Evolutionary conservation across 2,888 invertebrate genomes (phyloP), one percentile per base, ranked within the genome.

Genomic region (Scaptomyza polygonia): DNA sequence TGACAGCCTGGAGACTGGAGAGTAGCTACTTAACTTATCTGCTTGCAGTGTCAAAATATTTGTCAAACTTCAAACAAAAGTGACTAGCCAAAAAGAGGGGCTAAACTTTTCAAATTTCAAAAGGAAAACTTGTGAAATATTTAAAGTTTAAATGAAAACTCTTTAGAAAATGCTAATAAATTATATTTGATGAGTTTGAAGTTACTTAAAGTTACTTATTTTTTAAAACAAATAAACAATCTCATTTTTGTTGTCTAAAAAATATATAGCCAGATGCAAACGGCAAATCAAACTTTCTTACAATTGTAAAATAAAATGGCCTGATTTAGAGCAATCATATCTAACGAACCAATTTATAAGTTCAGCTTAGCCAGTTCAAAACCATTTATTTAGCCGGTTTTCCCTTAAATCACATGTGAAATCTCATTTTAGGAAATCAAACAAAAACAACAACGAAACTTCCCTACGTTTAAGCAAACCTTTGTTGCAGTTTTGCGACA

Each of bases 401-500:
- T 42, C 32, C 72, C 29, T 45, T 30, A 56, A 43, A 61, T 71
- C 39, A 44, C 12, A 39, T 45, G 36, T 45, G 30, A 71, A 72
- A 76, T 71, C 66, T 8, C 59, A 54, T 76, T 75, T 72, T 6
- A n/a, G 32, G 12, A n/a, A 9, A 21, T 11, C 11, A 25, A 45
- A 34, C 39, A 39, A 11, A 18, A 27, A 44, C 16, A 47, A 39
- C 43, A 48, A 39, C 18, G 7, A 39, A 56, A 63, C 44, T 55
- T 70, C 54, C 58, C 71, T 45, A 48, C 30, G 4, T 5, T 61
- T 27, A 18, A 34, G 14, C 39, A 27, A 27, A 40, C 48, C 59
- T 67, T 78, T 87, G 87, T 85, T 68, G 51, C 57, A 67, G 21
- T 70, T 85, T 67, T 70, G 81, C 81, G 87, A 86, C 81, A 86